phyloP scores from a whole-genome alignment of 1,140 invertebrate species.

The Meloidogyne hapla region DNA sequence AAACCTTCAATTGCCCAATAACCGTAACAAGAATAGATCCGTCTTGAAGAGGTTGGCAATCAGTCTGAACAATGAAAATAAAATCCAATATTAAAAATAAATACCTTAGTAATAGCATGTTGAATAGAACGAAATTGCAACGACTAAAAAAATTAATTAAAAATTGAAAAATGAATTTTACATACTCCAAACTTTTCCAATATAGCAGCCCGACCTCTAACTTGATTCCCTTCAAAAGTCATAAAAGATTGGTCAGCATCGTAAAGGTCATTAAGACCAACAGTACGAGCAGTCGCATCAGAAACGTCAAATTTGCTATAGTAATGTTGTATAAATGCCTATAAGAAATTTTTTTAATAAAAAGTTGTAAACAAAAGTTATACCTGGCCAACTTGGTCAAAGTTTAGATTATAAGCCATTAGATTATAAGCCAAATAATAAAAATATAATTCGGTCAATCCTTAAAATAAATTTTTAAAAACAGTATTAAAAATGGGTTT shows the following conservation, averaged over 20 bases:
- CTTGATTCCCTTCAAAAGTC: constrained; percentile 61
- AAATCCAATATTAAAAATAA: background rate
- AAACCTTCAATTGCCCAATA: constrained; percentile 61
- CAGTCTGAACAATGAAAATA: constrained; percentile 15
- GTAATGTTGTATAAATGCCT: constrained; percentile 53
- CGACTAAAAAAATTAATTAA: constrained; percentile 41
- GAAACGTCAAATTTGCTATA: constrained; percentile 62
- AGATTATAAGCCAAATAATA: background rate
- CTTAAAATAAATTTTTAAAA: background rate
- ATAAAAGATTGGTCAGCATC: constrained; percentile 61
- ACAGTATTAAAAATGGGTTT: too few relatives aligned
- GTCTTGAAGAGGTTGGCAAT: constrained; percentile 60
- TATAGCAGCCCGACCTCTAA: constrained; percentile 56
- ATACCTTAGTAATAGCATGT: constrained; percentile 59
- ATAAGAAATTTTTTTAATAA: constrained; percentile 7
- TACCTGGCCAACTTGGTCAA: constrained; percentile 52
- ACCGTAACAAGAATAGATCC: constrained; percentile 62
- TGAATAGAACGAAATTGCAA: constrained; percentile 58
- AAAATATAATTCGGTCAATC: background rate
- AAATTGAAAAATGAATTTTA: background rate
- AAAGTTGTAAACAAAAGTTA: constrained; percentile 28
- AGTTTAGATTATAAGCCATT: constrained; percentile 54
- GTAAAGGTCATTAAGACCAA: constrained; percentile 54
- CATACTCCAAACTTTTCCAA: constrained; percentile 60
- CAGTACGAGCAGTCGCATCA: constrained; percentile 42